A percentile compares a stretch with the other conserved stretches of the same genome.
Conservation (phyloP, 2,888 invertebrate species). For the Muschampia plurimacula region DNA sequence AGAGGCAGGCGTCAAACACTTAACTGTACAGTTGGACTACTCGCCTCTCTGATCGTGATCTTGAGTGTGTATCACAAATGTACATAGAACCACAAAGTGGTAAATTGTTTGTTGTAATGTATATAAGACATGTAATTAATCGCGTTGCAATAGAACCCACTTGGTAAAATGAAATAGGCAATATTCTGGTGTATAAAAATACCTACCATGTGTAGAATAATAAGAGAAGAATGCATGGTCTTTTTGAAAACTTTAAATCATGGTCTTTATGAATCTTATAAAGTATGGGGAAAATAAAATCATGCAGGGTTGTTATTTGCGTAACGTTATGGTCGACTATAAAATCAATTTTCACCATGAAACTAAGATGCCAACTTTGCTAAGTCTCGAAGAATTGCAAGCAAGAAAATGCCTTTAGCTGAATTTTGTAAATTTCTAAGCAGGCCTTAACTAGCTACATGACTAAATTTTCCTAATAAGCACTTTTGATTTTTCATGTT, state of each 20-base stretch:
- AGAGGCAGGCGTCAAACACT: conserved; percentile 95
- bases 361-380: too few species aligned
- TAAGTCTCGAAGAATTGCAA: too few species aligned
- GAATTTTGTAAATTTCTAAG: background rate
- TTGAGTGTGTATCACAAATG: conserved; percentile 55
- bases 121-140: conserved; percentile 49
- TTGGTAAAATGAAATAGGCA: background rate
- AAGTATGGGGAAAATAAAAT: background rate
- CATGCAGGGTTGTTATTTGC: background rate
- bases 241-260: background rate
- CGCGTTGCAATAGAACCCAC: conserved; percentile 29
- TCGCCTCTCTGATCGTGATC: conserved; percentile 85
- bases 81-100: conserved; percentile 50
- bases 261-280: background rate
- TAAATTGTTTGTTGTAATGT: conserved; percentile 46
- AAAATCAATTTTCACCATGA: too few species aligned
- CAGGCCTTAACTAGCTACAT: too few species aligned
- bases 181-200: background rate
- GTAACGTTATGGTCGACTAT: too few species aligned
- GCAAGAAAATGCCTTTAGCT: background rate
- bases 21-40: conserved; percentile 97
- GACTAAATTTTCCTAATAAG: background rate
- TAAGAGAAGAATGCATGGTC: background rate
- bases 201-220: background rate
- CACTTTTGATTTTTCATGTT: background rate